phyloP scores from a whole-genome alignment of 1,140 invertebrate genomes.

The Harpegnathos saltator region DNA sequence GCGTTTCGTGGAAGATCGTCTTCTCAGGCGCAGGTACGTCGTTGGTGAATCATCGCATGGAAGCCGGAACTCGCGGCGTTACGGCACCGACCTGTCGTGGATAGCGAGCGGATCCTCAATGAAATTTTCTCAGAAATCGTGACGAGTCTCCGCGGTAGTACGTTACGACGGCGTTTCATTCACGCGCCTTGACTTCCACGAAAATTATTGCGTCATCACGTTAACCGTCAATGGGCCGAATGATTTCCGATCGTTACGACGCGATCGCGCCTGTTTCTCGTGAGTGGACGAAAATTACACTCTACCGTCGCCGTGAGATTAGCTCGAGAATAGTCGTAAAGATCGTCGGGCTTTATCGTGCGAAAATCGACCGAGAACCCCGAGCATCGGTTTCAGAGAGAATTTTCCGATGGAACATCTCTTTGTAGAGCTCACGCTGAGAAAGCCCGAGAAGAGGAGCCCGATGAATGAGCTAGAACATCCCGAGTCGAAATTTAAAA shows the following conservation, averaged over 20 bases:
- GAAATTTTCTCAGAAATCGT: slow-evolving; percentile 71
- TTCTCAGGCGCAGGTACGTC: slow-evolving; percentile 46
- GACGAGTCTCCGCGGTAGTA: slow-evolving; percentile 30
- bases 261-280: neutral
- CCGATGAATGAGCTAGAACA: no score
- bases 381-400: no score
- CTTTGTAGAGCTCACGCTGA: no score
- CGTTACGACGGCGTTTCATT: slow-evolving; percentile 40
- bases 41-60: slow-evolving; percentile 69
- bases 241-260: neutral
- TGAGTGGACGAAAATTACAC: neutral
- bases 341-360: no score
- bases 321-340: no score
- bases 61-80: slow-evolving; percentile 67
- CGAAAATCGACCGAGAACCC: no score
- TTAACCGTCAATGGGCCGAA: neutral
- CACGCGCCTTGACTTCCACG: slow-evolving; percentile 48
- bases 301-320: no score
- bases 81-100: slow-evolving; percentile 30
- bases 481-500: no score
- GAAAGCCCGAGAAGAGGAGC: no score
- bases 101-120: slow-evolving; percentile 66
- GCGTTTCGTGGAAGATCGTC: slow-evolving; percentile 60
- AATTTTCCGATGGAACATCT: no score
- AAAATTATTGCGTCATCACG: slow-evolving; percentile 38